Evolutionary conservation across 2,888 invertebrate species (phyloP).

Genomic region (Apotomis turbidana): DNA sequence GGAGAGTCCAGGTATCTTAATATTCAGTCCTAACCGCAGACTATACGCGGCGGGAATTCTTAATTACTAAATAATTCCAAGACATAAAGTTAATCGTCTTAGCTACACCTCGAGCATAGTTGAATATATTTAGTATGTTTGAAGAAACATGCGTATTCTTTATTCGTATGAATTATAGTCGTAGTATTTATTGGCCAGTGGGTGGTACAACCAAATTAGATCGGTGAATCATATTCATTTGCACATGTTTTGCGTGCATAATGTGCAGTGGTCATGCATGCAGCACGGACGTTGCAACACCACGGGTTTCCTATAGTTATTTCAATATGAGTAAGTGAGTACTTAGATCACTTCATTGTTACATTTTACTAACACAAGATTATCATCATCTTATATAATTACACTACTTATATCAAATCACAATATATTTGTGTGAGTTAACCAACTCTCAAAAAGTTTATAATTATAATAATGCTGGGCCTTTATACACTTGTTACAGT

Average conservation of each 20-base stretch:
- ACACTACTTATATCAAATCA: no score
- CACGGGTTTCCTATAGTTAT: no score
- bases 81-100: constrained; percentile 30
- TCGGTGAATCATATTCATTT: constrained; percentile 9
- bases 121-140: constrained; percentile 13
- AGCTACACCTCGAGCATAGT: constrained; percentile 21
- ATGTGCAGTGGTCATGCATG: not conserved
- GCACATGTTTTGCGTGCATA: constrained; percentile 13
- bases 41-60: constrained; percentile 19
- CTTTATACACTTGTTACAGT: no score
- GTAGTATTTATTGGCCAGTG: constrained; percentile 5
- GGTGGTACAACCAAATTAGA: constrained; percentile 23
- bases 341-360: no score
- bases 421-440: no score
- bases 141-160: constrained; percentile 15
- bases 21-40: constrained; percentile 6
- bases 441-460: no score
- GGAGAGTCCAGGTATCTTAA: not conserved
- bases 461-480: no score
- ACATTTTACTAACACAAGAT: no score
- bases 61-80: constrained; percentile 35
- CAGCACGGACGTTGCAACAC: no score
- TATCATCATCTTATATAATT: no score
- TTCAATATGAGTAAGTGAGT: no score
- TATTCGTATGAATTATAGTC: not conserved